Conservation (phyloP, 2,113 vertebrate species). For the Noctilio leporinus region DNA sequence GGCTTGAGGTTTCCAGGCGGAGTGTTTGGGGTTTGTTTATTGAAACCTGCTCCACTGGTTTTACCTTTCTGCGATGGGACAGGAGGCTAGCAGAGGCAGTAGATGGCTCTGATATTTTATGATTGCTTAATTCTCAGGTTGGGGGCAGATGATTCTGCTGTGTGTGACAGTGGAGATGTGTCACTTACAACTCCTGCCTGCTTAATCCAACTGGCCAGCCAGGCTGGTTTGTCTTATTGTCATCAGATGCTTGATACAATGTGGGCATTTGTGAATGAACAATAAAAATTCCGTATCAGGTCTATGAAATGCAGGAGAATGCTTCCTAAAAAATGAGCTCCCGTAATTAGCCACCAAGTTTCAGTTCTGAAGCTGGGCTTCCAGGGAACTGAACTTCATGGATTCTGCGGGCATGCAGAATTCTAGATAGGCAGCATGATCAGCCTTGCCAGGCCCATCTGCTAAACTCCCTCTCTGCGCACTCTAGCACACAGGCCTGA, state of each 20-base stretch:
- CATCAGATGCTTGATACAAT: not conserved
- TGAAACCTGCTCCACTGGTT: constrained; percentile 40
- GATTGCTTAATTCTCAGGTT: constrained; percentile 33
- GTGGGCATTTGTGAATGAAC: not conserved
- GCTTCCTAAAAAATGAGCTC: not conserved
- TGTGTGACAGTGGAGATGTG: not conserved
- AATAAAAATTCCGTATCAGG: not conserved
- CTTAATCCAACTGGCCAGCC: not conserved
- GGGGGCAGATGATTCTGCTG: not conserved
- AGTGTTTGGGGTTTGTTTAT: not conserved
- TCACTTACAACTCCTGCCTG: constrained; percentile 8
- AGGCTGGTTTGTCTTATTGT: constrained; percentile 19
- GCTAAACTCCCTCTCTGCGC: not conserved
- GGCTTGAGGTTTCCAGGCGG: not conserved
- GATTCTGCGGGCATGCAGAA: not conserved
- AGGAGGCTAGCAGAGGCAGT: not conserved
- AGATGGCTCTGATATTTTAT: not conserved
- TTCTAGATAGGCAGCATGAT: not conserved
- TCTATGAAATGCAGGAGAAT: not conserved
- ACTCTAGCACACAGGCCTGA: not conserved
- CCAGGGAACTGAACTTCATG: not conserved
- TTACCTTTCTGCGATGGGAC: not conserved
- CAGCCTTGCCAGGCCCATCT: not conserved
- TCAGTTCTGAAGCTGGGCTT: not conserved
- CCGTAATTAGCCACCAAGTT: not conserved